These are phyloP conservation scores for Ramazzottius varieornatus DNA, from an alignment of 2,888 invertebrate species.

Conservation along the genomic window DNA sequence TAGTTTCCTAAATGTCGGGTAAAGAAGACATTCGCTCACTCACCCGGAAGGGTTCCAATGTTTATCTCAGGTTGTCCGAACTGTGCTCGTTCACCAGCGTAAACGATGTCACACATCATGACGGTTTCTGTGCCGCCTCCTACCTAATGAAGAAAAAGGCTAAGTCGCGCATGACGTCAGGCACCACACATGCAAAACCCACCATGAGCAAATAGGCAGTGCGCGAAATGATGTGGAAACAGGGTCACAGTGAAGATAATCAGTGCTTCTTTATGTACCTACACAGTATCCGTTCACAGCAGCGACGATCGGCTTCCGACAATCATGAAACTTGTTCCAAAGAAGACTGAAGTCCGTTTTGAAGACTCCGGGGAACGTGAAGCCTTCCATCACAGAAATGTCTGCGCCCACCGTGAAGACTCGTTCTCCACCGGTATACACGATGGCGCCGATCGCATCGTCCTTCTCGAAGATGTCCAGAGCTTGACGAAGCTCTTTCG, in stretches of 20 bases:
- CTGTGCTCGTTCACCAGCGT: conserved; percentile 29
- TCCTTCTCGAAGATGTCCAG: neutral
- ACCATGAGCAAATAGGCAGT: no score
- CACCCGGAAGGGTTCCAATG: conserved; percentile 29
- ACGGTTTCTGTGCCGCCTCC: conserved; percentile 30
- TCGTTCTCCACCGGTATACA: neutral
- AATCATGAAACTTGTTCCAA: neutral
- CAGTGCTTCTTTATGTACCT: no score
- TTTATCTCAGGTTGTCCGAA: conserved; percentile 30
- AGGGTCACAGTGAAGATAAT: no score
- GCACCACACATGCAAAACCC: no score
- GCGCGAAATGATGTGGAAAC: no score
- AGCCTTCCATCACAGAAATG: neutral
- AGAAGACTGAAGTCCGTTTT: neutral
- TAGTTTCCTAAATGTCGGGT: conserved; percentile 6
- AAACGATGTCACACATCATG: conserved; percentile 31
- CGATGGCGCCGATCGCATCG: neutral
- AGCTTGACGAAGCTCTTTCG: neutral
- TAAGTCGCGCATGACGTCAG: no score
- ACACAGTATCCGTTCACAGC: neutral
- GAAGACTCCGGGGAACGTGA: neutral
- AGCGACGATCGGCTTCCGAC: neutral
- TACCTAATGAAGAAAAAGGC: conserved; percentile 11
- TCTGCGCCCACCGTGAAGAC: neutral
- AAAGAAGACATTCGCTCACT: no score